These are phyloP conservation scores for Sinopyrophorus schimmeli DNA, from an alignment of 2,888 invertebrate species.

Conservation along the genomic window DNA sequence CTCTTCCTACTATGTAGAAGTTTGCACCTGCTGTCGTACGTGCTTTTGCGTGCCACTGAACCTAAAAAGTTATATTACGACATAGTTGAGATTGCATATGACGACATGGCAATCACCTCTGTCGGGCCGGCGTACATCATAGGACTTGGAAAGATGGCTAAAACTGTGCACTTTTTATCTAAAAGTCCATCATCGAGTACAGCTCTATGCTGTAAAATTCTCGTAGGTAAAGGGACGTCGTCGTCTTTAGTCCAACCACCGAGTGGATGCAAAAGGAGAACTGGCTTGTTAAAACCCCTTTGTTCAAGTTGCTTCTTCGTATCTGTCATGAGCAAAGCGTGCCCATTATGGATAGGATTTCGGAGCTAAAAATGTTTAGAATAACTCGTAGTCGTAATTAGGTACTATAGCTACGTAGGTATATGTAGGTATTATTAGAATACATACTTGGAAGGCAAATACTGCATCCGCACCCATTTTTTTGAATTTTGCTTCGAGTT, in stretches of 20 bases:
- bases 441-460: conserved; percentile 89
- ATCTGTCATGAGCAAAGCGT: conserved; percentile 96
- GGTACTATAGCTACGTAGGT: too few relatives aligned
- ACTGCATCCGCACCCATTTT: conserved; percentile 91
- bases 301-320: conserved; percentile 79
- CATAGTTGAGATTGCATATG: not conserved
- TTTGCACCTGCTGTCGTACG: conserved; percentile 96
- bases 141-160: conserved; percentile 98
- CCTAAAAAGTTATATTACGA: conserved; percentile 46
- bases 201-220: conserved; percentile 93
- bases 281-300: conserved; percentile 90
- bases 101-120: conserved; percentile 59
- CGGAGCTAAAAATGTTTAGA: conserved; percentile 54
- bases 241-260: conserved; percentile 98
- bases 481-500: conserved; percentile 80
- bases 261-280: conserved; percentile 92
- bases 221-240: conserved; percentile 88
- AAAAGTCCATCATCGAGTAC: conserved; percentile 85
- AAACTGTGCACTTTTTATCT: conserved; percentile 81
- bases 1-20: conserved; percentile 98
- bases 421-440: not conserved
- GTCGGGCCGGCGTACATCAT: conserved; percentile 99
- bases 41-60: conserved; percentile 93
- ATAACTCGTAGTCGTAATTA: too few relatives aligned
- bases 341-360: conserved; percentile 99